These are phyloP conservation scores for Hemicrepidius hirtus DNA, from an alignment of 2,888 invertebrate genomes.

Conservation along the genomic window DNA sequence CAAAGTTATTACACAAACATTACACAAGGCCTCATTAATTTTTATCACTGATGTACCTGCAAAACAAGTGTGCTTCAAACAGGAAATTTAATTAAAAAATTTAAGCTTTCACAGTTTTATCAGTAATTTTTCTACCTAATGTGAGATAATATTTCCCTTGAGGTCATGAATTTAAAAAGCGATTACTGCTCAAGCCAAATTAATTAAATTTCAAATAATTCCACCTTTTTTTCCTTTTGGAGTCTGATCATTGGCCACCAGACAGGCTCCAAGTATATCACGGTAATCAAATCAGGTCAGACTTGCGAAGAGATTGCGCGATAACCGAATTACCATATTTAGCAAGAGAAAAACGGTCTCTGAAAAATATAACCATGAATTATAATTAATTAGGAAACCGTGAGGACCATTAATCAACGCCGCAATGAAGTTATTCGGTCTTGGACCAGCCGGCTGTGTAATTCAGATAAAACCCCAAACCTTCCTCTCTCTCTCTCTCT, in stretches of 20 bases:
- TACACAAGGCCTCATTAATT: conserved; percentile 19
- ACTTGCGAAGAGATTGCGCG: conserved; percentile 4
- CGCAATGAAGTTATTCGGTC: conserved; percentile 29
- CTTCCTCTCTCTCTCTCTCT: neutral
- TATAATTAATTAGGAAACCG: conserved; percentile 26
- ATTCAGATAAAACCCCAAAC: conserved; percentile 12
- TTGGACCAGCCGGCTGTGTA: conserved; percentile 31
- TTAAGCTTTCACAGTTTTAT: neutral
- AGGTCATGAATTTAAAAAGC: conserved; percentile 7
- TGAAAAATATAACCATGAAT: conserved; percentile 22
- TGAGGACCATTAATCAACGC: conserved; percentile 29
- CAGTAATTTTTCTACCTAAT: neutral
- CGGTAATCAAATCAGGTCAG: neutral
- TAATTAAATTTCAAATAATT: too few species aligned
- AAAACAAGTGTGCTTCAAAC: conserved; percentile 4
- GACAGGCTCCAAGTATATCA: neutral
- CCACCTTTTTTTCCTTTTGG: too few species aligned
- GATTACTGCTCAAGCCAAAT: neutral
- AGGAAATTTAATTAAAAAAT: conserved; percentile 20
- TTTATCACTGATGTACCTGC: conserved; percentile 13
- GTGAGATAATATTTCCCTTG: neutral
- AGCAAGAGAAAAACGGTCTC: conserved; percentile 15
- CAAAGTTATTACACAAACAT: conserved; percentile 16
- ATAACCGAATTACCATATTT: conserved; percentile 25
- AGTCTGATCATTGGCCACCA: neutral